phyloP scores from a whole-genome alignment of 2,113 vertebrate genomes.

The Cephalophus harveyi region DNA sequence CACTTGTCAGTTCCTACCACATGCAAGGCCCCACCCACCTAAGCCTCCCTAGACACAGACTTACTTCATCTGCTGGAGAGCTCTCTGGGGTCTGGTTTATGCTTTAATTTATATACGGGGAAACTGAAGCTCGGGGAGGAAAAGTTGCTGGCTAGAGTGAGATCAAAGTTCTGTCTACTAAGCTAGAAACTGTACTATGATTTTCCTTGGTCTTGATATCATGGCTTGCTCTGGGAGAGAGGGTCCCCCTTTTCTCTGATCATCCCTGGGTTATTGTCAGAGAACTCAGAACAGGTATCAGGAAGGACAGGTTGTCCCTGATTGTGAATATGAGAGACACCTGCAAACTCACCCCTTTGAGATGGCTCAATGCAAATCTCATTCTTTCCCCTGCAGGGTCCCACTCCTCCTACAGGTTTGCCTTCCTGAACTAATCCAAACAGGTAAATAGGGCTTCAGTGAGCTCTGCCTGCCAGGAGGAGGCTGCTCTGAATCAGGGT shows the following conservation, averaged over 20 bases:
- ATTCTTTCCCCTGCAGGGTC: background rate
- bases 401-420: background rate
- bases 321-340: background rate
- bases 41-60: background rate
- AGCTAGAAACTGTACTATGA: background rate
- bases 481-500: background rate
- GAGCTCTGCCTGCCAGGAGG: background rate
- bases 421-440: background rate
- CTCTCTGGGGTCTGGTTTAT: background rate
- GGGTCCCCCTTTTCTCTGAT: background rate
- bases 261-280: background rate
- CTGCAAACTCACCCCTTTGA: background rate
- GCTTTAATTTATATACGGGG: background rate
- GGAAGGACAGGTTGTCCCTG: background rate
- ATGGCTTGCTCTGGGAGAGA: background rate
- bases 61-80: background rate
- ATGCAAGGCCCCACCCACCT: background rate
- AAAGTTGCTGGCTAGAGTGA: background rate
- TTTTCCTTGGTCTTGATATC: background rate
- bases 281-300: background rate
- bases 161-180: background rate
- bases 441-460: background rate
- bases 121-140: background rate
- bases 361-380: background rate
- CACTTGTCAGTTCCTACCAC: background rate